phyloP scores from a whole-genome alignment of 2,797 vertebrate species.

The Myotis myotis region DNA sequence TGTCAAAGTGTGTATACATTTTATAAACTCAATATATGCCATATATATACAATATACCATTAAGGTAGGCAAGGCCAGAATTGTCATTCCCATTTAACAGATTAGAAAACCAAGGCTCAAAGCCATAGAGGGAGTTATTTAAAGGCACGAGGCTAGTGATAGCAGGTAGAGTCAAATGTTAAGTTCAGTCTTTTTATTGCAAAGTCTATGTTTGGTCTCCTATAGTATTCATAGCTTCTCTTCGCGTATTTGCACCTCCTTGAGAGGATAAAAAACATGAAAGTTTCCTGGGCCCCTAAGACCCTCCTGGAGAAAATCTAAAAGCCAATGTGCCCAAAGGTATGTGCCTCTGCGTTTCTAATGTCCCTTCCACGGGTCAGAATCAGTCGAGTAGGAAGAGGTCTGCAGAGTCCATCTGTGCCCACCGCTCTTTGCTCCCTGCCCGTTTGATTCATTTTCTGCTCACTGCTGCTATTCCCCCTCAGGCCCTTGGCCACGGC shows the following conservation, averaged over 20 bases:
- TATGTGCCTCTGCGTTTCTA: neutral
- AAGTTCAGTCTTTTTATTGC: neutral
- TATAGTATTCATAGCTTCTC: neutral
- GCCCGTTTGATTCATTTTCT: neutral
- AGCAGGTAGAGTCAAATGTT: neutral
- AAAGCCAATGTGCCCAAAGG: neutral
- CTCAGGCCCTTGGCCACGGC: conserved; percentile 63
- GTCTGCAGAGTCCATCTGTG: neutral
- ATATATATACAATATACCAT: too few relatives aligned
- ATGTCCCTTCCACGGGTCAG: rapidly evolving
- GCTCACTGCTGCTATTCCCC: conserved; percentile 33
- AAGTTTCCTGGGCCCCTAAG: neutral
- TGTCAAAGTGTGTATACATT: too few relatives aligned
- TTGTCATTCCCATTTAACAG: neutral
- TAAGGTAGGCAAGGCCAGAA: neutral
- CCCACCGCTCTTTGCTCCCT: neutral
- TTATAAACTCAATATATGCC: too few relatives aligned
- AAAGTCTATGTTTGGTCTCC: neutral
- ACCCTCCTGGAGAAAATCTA: neutral
- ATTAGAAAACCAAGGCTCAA: neutral
- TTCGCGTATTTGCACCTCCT: neutral
- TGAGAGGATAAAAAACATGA: neutral
- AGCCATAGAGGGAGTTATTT: neutral
- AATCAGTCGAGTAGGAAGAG: neutral
- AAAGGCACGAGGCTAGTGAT: neutral